phyloP scores from a whole-genome alignment of 2,797 vertebrate genomes.

The Acipenser oxyrinchus region DNA sequence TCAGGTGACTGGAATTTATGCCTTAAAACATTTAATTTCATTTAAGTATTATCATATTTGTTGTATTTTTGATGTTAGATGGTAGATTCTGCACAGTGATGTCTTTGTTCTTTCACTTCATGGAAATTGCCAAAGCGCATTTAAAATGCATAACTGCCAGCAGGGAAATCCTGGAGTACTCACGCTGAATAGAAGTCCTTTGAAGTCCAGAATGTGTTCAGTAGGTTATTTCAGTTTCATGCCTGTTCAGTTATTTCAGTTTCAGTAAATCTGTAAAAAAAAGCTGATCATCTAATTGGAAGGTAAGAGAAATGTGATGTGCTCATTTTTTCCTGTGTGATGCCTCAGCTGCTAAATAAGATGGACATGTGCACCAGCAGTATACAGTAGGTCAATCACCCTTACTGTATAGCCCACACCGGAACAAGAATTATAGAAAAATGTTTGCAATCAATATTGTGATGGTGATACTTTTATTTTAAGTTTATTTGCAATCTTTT shows the following conservation, averaged over 20 bases:
- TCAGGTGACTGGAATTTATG: too few species aligned
- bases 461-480: too few species aligned
- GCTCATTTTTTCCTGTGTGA: neutral
- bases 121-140: neutral
- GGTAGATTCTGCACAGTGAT: conserved; percentile 13
- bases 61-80: neutral
- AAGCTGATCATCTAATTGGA: conserved; percentile 13
- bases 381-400: too few species aligned
- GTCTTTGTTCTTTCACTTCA: conserved; percentile 11
- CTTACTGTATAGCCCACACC: too few species aligned
- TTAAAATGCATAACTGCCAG: neutral
- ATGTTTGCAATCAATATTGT: too few species aligned
- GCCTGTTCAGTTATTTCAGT: neutral
- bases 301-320: conserved; percentile 14
- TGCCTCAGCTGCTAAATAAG: too few species aligned
- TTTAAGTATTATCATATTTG: conserved; percentile 17
- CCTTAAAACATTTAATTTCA: too few species aligned
- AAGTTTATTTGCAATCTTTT: too few species aligned
- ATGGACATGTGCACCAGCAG: too few species aligned
- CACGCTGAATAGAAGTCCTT: neutral
- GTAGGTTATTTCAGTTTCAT: neutral
- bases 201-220: neutral
- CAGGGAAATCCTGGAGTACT: neutral
- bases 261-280: too few species aligned
- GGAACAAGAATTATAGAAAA: too few species aligned